Base-by-base conservation (phyloP, 2,113 vertebrate species). In the Brachirus orientalis region DNA sequence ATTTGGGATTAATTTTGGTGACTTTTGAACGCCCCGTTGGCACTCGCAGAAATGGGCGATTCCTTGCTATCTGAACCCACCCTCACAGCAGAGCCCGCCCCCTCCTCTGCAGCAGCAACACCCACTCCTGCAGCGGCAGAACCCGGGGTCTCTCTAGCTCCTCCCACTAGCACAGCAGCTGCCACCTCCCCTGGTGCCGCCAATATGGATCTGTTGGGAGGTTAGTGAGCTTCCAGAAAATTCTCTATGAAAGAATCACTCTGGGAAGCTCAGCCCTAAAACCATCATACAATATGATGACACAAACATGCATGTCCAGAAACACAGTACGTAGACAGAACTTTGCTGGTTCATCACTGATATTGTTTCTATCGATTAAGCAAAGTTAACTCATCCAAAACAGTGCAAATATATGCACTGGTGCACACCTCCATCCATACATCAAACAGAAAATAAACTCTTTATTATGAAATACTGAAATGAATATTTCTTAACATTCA, bases 191-290 rank as follows among this genome's bases (percentile, higher is more conserved):
- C 95, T 79, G 93, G 86, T 41, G 77, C 90, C 79, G 44, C 95
- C 88, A 96, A 97, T 74, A 91, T 96, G 92, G 96, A 98, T 95
- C 96, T 99, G 88, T 96, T 99, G 83, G 98, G 98, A 99, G 98
- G 98, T 99, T 95, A 97, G 98, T 99, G 80, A 73, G 77, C 75
- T 86, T 89, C 85, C 80, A 76, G 80, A 87, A 82, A 75, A 85
- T 88, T 87, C 83, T 85, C 69, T 78, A 64, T 35, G 38, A 77
- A 79, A 86, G 89, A 89, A 89, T 89, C 72, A 63, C 82, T 89
- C 89, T 84, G 80, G 71, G 82, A 80, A 89, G 90, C 88, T 89
- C 87, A 56, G 68, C 38, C 83, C 75, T 59, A 63, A 86, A 84
- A 83, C 59, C 86, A 75, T 79, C 75, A 62, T 72, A 85, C 72